A percentile compares a stretch with the other conserved stretches of the same genome.
phyloP scores from a whole-genome alignment of 2,888 invertebrate genomes.

The Mythimna albipuncta region DNA sequence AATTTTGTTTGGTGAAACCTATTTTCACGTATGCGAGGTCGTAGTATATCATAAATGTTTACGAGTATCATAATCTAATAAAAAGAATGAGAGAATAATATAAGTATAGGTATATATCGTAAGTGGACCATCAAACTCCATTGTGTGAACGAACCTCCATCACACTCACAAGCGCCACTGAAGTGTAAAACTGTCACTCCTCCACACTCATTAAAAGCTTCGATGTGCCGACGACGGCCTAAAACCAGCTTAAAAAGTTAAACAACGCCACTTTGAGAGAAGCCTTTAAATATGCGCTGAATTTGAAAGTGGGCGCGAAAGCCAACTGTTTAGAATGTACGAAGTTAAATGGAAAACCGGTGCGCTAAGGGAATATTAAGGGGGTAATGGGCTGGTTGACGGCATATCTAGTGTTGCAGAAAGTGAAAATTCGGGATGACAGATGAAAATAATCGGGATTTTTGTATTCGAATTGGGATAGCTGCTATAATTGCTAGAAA shows the following conservation, averaged over 20 bases:
- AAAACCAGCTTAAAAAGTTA: conserved; percentile 81
- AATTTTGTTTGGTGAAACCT: too few relatives aligned
- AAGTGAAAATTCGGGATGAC: too few relatives aligned
- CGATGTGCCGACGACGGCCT: conserved; percentile 70
- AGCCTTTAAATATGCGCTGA: conserved; percentile 86
- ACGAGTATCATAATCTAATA: too few relatives aligned
- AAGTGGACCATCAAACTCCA: not conserved
- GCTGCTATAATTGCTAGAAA: too few relatives aligned
- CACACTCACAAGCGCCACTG: conserved; percentile 13
- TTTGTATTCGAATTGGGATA: too few relatives aligned
- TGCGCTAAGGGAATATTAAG: conserved; percentile 84
- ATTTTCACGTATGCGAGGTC: too few relatives aligned
- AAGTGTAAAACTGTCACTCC: conserved; percentile 41
- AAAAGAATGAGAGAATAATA: too few relatives aligned
- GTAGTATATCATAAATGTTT: too few relatives aligned
- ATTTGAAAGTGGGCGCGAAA: conserved; percentile 83
- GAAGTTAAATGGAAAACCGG: conserved; percentile 86
- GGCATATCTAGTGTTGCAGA: too few relatives aligned
- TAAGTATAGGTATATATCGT: not conserved
- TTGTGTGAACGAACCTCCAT: conserved; percentile 6
- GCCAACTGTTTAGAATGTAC: conserved; percentile 86
- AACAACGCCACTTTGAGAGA: conserved; percentile 82
- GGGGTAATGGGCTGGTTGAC: conserved; percentile 75
- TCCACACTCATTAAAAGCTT: conserved; percentile 60
- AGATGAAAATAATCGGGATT: too few relatives aligned